Evolutionary conservation across 1,140 invertebrate species (phyloP).

Genomic region (Metaphire vulgaris): DNA sequence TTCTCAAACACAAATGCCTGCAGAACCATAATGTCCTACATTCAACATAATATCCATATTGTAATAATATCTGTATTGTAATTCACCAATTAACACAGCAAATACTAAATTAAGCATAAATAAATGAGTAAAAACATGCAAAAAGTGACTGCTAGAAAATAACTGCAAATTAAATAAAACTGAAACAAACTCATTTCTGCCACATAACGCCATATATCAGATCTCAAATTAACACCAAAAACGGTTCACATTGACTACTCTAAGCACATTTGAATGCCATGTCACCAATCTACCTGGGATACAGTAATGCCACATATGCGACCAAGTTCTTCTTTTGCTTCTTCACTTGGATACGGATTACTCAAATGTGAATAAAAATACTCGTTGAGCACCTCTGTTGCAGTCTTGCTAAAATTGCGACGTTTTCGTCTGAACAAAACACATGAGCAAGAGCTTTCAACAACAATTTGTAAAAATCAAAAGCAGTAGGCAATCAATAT

Average conservation of each 20-base stretch:
- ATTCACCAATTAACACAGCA: too few relatives aligned
- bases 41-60: not conserved
- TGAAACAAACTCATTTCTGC: too few relatives aligned
- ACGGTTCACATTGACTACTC: too few relatives aligned
- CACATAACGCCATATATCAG: too few relatives aligned
- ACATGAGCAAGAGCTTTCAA: slow-evolving; percentile 2
- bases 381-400: slow-evolving; percentile 98
- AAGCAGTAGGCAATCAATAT: too few relatives aligned
- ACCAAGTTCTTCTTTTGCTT: slow-evolving; percentile 98
- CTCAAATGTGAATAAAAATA: slow-evolving; percentile 99
- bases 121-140: not conserved
- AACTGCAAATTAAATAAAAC: not conserved
- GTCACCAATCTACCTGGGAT: slow-evolving; percentile 63
- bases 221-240: too few relatives aligned
- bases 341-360: slow-evolving; percentile 99
- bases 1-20: too few relatives aligned
- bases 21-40: too few relatives aligned
- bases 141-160: not conserved
- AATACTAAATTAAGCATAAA: not conserved
- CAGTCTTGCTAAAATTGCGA: slow-evolving; percentile 99
- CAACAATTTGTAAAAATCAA: too few relatives aligned
- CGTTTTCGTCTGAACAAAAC: slow-evolving; percentile 94
- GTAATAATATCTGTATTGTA: too few relatives aligned
- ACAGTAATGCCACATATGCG: slow-evolving; percentile 98
- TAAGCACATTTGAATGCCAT: too few relatives aligned